phyloP scores from a whole-genome alignment of 2,797 vertebrate species.

The Rhinoraja longicauda region DNA sequence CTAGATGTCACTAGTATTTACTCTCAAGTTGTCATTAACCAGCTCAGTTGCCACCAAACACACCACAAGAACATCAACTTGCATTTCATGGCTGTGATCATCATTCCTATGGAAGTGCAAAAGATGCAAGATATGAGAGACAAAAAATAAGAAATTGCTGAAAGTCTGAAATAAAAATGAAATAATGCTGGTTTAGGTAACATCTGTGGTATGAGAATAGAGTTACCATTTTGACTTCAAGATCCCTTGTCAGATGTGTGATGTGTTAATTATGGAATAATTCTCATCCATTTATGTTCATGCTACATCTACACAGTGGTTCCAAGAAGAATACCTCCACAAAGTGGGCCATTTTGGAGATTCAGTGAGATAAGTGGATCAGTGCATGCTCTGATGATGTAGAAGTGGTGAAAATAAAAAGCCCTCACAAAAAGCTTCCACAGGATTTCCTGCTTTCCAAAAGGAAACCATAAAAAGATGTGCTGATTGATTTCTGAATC shows the following conservation, averaged over 20 bases:
- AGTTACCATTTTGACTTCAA: too few species aligned
- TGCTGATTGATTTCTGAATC: background rate
- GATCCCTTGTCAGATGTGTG: too few species aligned
- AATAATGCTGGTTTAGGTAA: too few species aligned
- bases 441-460: background rate
- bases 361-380: background rate
- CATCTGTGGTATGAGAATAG: too few species aligned
- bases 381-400: background rate
- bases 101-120: background rate
- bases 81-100: background rate
- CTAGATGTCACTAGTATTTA: background rate
- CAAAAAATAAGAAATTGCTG: background rate
- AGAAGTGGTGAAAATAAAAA: background rate
- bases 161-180: too few species aligned
- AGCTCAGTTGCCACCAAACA: background rate
- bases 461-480: background rate
- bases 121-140: background rate
- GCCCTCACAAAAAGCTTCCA: background rate
- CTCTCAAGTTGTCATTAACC: background rate
- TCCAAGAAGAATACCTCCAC: background rate
- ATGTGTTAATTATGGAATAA: background rate
- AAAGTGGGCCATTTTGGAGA: background rate
- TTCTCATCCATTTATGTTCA: background rate
- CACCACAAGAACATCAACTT: background rate
- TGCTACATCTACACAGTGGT: background rate